Percentiles rank a stretch among this genome's conserved stretches.
Conservation (phyloP, 2,888 invertebrate species). For the Ennomos fuscantarius region DNA sequence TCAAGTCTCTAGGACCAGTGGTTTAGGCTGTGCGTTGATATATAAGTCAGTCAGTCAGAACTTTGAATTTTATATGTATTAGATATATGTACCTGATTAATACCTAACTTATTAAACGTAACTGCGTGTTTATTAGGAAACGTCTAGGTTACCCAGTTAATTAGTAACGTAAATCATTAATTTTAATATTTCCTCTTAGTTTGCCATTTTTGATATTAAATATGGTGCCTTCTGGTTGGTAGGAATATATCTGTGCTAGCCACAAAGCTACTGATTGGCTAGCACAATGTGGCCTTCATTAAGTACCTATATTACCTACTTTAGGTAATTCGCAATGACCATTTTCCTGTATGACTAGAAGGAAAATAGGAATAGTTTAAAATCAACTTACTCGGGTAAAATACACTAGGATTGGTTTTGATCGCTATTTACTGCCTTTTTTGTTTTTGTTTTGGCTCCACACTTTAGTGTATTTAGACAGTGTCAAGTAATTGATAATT, state of each 20-base stretch:
- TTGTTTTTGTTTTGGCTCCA: too few relatives aligned
- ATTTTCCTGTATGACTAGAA: slow-evolving; percentile 16
- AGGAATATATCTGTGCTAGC: slow-evolving; percentile 4
- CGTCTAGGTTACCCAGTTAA: not conserved
- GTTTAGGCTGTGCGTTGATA: too few relatives aligned
- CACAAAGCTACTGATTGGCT: slow-evolving; percentile 29
- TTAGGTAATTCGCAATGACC: slow-evolving; percentile 2
- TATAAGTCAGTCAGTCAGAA: too few relatives aligned
- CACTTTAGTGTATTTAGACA: too few relatives aligned
- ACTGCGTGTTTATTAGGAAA: too few relatives aligned
- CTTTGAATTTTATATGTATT: too few relatives aligned
- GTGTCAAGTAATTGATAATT: too few relatives aligned
- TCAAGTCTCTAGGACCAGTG: too few relatives aligned
- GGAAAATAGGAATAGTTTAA: slow-evolving; percentile 6
- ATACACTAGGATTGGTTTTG: too few relatives aligned
- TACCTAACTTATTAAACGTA: too few relatives aligned
- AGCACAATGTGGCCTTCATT: not conserved
- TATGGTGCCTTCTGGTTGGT: slow-evolving; percentile 25
- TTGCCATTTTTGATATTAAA: slow-evolving; percentile 35
- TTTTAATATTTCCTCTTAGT: slow-evolving; percentile 24
- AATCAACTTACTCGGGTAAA: not conserved
- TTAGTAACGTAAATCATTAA: slow-evolving; percentile 2
- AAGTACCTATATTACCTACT: not conserved
- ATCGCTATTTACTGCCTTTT: too few relatives aligned
- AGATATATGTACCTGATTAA: too few relatives aligned